These are phyloP conservation scores for Leistus spinibarbis DNA, from an alignment of 2,888 invertebrate species.

Conservation along the genomic window DNA sequence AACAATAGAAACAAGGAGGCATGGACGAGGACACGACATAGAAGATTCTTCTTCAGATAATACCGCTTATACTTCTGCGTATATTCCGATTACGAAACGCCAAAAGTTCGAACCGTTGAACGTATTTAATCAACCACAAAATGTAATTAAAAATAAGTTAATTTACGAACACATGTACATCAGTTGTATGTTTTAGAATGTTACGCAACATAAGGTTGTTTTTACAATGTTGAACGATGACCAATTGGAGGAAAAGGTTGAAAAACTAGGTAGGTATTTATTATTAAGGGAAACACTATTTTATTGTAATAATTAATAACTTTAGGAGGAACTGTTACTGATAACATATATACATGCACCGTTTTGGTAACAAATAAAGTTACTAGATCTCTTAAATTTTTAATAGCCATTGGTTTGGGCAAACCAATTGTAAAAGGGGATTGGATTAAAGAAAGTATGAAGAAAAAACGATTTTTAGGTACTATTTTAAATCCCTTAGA, in stretches of 20 bases:
- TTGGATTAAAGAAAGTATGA: slow-evolving; percentile 52
- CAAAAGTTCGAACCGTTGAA: slow-evolving; percentile 24
- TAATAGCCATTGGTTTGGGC: slow-evolving; percentile 65
- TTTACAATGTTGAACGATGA: slow-evolving; percentile 56
- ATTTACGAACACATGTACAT: background rate
- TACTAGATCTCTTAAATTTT: slow-evolving; percentile 65
- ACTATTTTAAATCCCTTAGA: slow-evolving; percentile 11
- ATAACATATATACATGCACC: slow-evolving; percentile 56
- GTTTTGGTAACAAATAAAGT: slow-evolving; percentile 63
- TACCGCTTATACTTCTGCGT: background rate
- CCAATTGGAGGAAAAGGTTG: slow-evolving; percentile 50
- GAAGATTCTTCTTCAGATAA: slow-evolving; percentile 13
- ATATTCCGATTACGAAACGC: slow-evolving; percentile 17
- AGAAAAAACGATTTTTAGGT: slow-evolving; percentile 52
- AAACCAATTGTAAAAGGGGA: slow-evolving; percentile 62
- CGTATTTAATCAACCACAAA: slow-evolving; percentile 16
- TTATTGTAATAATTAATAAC: slow-evolving; percentile 3
- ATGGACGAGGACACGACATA: background rate
- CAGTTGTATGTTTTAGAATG: background rate
- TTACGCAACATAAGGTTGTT: slow-evolving; percentile 52
- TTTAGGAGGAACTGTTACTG: slow-evolving; percentile 63
- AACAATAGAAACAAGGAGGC: background rate
- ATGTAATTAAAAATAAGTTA: background rate
- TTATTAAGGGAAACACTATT: background rate
- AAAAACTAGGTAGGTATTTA: slow-evolving; percentile 49